Evolutionary conservation across 2,888 invertebrate genomes (phyloP).

Genomic region (Arge pagana): DNA sequence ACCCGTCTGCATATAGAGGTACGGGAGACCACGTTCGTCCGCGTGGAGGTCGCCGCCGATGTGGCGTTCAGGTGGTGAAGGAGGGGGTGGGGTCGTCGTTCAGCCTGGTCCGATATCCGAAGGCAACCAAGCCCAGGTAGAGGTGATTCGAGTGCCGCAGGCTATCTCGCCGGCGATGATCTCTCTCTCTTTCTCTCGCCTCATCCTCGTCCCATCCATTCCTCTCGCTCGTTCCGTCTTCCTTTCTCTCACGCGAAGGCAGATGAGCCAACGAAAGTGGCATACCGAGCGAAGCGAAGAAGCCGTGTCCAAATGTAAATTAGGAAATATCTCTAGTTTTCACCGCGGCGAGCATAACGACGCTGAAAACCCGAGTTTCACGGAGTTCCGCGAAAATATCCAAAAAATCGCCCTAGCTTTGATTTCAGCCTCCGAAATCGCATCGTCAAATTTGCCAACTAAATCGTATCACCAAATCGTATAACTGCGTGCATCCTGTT

Average conservation of each 20-base stretch:
- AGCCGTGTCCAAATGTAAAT: slow-evolving; percentile 42
- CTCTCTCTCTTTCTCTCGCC: not conserved
- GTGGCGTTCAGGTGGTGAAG: slow-evolving; percentile 7
- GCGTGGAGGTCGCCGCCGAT: slow-evolving; percentile 14
- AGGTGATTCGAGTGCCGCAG: slow-evolving; percentile 18
- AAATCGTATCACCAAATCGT: too few relatives aligned
- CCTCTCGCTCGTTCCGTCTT: not conserved
- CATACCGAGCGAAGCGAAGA: too few relatives aligned
- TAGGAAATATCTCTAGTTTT: slow-evolving; percentile 34
- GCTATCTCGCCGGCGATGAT: slow-evolving; percentile 10
- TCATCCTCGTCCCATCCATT: too few relatives aligned
- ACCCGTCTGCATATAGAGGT: slow-evolving; percentile 29
- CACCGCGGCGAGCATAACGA: too few relatives aligned
- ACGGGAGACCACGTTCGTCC: slow-evolving; percentile 2
- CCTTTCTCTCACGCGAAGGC: not conserved
- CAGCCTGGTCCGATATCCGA: not conserved
- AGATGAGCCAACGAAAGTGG: too few relatives aligned
- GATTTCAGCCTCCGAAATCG: too few relatives aligned
- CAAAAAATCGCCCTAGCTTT: too few relatives aligned
- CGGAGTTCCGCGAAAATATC: too few relatives aligned
- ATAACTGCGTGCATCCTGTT: too few relatives aligned
- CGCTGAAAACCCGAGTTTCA: too few relatives aligned
- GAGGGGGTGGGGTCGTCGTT: slow-evolving; percentile 24
- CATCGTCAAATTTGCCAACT: too few relatives aligned
- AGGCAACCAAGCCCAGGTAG: slow-evolving; percentile 2